phyloP scores from a whole-genome alignment of 2,113 vertebrate species.

The Trichechus manatus region DNA sequence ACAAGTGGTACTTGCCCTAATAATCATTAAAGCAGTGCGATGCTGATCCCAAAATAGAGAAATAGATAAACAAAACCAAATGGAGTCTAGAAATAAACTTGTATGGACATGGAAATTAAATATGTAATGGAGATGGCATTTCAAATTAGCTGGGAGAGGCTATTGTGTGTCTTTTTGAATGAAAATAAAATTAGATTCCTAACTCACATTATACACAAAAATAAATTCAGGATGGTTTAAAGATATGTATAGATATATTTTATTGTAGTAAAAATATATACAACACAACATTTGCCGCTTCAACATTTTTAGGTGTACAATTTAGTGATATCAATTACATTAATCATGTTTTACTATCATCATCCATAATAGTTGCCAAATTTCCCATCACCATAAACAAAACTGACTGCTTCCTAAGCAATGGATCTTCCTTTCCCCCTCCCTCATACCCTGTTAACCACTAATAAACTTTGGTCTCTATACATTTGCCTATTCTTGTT shows the following conservation, averaged over 20 bases:
- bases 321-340: neutral
- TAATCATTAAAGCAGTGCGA: neutral
- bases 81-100: slow-evolving; percentile 18
- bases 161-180: neutral
- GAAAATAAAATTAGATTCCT: neutral
- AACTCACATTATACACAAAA: neutral
- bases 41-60: neutral
- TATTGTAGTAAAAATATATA: too few relatives aligned
- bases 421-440: neutral
- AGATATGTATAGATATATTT: neutral
- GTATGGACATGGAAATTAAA: neutral
- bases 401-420: neutral
- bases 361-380: neutral
- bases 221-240: neutral
- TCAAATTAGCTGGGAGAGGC: neutral
- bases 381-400: neutral
- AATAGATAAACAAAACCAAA: neutral
- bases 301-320: too few relatives aligned
- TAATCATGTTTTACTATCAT: neutral
- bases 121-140: neutral
- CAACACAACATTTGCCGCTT: too few relatives aligned
- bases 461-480: neutral
- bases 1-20: neutral
- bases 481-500: neutral
- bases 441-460: neutral